Conservation (phyloP, 2,888 invertebrate genomes). For the Tenthredo scrophulariae region DNA sequence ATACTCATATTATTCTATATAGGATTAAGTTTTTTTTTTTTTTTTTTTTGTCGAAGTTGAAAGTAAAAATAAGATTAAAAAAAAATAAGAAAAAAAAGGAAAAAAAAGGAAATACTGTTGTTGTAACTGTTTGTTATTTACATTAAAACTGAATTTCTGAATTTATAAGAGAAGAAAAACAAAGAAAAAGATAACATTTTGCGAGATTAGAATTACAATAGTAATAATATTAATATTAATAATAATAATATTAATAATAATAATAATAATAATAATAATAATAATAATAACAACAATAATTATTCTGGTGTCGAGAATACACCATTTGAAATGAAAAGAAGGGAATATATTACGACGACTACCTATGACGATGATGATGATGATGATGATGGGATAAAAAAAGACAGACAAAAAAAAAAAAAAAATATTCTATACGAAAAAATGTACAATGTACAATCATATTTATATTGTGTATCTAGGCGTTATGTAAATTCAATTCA, state of each 20-base stretch:
- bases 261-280: background rate
- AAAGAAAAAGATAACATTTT: too few species aligned
- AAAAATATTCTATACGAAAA: background rate
- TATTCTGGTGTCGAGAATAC: background rate
- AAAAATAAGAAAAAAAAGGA: background rate
- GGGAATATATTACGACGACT: background rate
- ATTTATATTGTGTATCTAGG: background rate
- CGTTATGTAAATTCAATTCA: too few species aligned
- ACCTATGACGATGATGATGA: background rate
- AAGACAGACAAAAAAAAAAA: background rate
- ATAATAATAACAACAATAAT: background rate
- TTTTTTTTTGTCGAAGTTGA: background rate
- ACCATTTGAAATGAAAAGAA: background rate
- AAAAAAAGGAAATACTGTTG: background rate
- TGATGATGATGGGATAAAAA: background rate
- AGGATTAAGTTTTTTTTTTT: background rate
- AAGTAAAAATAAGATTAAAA: background rate
- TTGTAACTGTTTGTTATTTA: background rate
- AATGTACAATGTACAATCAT: background rate
- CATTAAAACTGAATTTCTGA: background rate
- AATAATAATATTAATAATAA: background rate
- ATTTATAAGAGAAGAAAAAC: too few species aligned
- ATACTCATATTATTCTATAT: constrained; percentile 1
- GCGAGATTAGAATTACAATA: background rate
- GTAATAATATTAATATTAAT: background rate